Base-by-base conservation (phyloP, 2,797 vertebrate species). In the Myotis daubentonii region DNA sequence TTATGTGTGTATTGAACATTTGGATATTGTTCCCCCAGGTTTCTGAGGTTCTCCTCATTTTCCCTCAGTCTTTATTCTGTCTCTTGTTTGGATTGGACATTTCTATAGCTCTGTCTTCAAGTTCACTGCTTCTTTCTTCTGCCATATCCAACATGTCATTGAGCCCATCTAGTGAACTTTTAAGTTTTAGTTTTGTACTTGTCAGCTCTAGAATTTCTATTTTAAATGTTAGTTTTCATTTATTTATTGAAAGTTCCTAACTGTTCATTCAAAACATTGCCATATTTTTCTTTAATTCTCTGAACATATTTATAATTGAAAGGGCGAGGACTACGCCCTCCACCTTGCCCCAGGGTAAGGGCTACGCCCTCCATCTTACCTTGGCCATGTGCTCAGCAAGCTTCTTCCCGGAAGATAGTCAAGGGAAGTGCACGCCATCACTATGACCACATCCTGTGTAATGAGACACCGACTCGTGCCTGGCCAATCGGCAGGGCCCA, bases 251-350 rank as follows among this genome's bases (percentile, higher is more conserved):
- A 62, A 91, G 10, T 79, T 90, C 28, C 38, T 89, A 57, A 22
- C 22, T 79, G 23, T 87, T 81, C n/a, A 71, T 92, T 82, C 33
- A 66, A 1, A 65, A 78, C 51, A 22, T 47, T 80, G 66, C 8
- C 23, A 22, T 49, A 60, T 81, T 93, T 95, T 62, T 28, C 19
- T 85, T 84, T 47, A 87, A 23, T 81, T 91, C 41, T 94, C 83
- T 53, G 22, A 93, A 57, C 17, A 62, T 76, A 57, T 53, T 85
- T 93, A 20, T 90, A 94, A n/a, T n/a, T n/a, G n/a, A n/a, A n/a
- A n/a, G n/a, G n/a, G n/a, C n/a, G n/a, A n/a, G n/a, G n/a, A n/a
- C n/a, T n/a, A n/a, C n/a, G n/a, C n/a, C n/a, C n/a, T n/a, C n/a
- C n/a, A n/a, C n/a, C n/a, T n/a, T n/a, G n/a, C n/a, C n/a, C n/a